Evolutionary conservation across 1,140 invertebrate genomes (phyloP).

Genomic region (Lepidotrigona ventralis): DNA sequence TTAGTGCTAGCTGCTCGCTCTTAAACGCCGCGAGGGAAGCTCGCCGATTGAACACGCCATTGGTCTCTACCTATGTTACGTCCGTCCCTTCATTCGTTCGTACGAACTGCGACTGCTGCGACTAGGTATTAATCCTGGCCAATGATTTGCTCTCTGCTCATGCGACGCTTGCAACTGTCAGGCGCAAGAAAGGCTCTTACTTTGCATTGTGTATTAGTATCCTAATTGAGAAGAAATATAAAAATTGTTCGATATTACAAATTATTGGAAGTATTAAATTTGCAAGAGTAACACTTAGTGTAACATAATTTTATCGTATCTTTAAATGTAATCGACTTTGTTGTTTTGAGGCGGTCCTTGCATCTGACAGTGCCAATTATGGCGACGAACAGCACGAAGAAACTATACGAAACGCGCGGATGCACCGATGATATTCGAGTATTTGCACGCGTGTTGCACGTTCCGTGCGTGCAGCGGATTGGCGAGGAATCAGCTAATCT

Average conservation of each 20-base stretch:
- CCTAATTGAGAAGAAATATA: too few relatives aligned
- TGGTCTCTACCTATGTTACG: background rate
- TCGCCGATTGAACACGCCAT: background rate
- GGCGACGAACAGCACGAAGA: background rate
- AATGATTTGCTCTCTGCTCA: background rate
- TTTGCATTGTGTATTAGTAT: too few relatives aligned
- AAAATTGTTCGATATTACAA: too few relatives aligned
- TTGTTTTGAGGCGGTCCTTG: too few relatives aligned
- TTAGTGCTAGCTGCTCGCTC: constrained; percentile 6
- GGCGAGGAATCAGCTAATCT: constrained; percentile 33
- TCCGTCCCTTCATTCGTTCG: background rate
- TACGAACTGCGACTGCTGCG: background rate
- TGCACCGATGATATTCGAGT: background rate
- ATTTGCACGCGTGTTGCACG: constrained; percentile 16
- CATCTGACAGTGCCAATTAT: background rate
- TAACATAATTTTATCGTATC: too few relatives aligned
- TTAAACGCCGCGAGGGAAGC: background rate
- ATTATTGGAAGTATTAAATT: too few relatives aligned
- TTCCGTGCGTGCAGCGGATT: background rate
- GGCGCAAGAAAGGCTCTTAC: too few relatives aligned
- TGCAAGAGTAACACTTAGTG: too few relatives aligned
- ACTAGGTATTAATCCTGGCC: constrained; percentile 41
- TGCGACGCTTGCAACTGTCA: background rate
- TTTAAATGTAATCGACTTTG: too few relatives aligned
- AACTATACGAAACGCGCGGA: background rate